Evolutionary conservation across 2,797 vertebrate genomes (phyloP), one percentile per base, ranked within the genome.

Genomic region (Danio choprae): DNA sequence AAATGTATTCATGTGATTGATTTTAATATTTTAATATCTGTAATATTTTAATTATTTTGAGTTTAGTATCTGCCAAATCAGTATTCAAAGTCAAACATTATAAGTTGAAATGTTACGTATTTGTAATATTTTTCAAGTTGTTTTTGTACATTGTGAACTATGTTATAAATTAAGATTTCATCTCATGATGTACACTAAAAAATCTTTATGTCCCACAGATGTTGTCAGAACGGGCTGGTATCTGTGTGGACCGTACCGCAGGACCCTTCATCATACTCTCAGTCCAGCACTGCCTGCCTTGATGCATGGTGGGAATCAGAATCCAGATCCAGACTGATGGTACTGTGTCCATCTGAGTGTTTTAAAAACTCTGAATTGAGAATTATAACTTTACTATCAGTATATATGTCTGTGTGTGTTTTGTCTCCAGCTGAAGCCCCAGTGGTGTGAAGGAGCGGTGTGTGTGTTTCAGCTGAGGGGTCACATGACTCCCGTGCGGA

Each of bases 241-340:
- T 96, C 95, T 29, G 96, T 99, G 83, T 99, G 98, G 98, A 94
- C 95, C 0, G 89, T 98, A 85, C 97, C 97, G 48, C 96, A 97
- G 86, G 93, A 95, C 59, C 72, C 90, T 15, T 84, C 87, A 4
- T 80, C 86, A 64, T 90, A 92, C 18, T 77, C 94, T 79, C 95
- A 96, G 79, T 92, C 90, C 78, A 90, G 74, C 74, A 87, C 91
- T 44, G 69, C 90, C 16, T 90, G 87, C 51, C 91, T 93, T 10
- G 96, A 96, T 84, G 94, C 91, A 78, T 97, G 95, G 94, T 98
- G 96, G 96, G 96, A 98, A 63, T 93, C 87, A 50, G 95, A 96
- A 76, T 68, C 90, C 10, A 93, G 89, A 74, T 87, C 91, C 13
- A 96, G 94, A 92, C 89, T 93, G 63, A 93, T 82, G 91, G 82